Conservation (phyloP, 1,140 invertebrate species). For the Plectus sambesii region DNA sequence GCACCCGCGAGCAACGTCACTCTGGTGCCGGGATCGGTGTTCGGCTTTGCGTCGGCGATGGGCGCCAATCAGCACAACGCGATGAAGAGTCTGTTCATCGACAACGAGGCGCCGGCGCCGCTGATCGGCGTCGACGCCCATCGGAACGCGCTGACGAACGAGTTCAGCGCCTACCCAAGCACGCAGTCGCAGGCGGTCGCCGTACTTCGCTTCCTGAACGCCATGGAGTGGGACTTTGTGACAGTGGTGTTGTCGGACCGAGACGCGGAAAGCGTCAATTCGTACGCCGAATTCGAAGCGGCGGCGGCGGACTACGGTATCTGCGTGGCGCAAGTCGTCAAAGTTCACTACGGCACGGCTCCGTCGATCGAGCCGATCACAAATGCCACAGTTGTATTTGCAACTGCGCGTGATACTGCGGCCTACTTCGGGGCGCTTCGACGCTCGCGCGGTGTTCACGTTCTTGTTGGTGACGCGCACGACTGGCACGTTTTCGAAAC, state of each 20-base stretch:
- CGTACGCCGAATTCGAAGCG: constrained; percentile 28
- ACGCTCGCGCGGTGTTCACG: constrained; percentile 23
- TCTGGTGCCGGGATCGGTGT: constrained; percentile 35
- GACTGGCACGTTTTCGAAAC: constrained; percentile 35
- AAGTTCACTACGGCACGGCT: constrained; percentile 20
- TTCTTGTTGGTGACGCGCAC: constrained; percentile 41
- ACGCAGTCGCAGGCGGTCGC: constrained; percentile 23
- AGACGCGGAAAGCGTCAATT: constrained; percentile 24
- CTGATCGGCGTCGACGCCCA: constrained; percentile 24
- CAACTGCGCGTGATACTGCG: constrained; percentile 31
- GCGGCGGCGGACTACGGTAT: constrained; percentile 26
- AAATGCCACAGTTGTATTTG: constrained; percentile 37
- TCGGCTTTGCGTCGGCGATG: too few species aligned
- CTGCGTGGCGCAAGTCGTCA: constrained; percentile 32
- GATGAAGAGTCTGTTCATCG: too few species aligned
- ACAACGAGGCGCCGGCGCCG: constrained; percentile 21
- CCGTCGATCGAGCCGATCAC: constrained; percentile 13
- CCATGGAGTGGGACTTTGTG: constrained; percentile 39
- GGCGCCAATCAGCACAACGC: too few species aligned
- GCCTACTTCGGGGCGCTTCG: constrained; percentile 26
- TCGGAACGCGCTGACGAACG: constrained; percentile 16
- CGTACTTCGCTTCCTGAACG: constrained; percentile 26
- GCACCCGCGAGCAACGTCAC: constrained; percentile 38
- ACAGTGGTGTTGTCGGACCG: constrained; percentile 35
- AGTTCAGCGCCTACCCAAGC: constrained; percentile 23